Conservation (phyloP, 2,113 vertebrate species). For the Paradisaea rubra region DNA sequence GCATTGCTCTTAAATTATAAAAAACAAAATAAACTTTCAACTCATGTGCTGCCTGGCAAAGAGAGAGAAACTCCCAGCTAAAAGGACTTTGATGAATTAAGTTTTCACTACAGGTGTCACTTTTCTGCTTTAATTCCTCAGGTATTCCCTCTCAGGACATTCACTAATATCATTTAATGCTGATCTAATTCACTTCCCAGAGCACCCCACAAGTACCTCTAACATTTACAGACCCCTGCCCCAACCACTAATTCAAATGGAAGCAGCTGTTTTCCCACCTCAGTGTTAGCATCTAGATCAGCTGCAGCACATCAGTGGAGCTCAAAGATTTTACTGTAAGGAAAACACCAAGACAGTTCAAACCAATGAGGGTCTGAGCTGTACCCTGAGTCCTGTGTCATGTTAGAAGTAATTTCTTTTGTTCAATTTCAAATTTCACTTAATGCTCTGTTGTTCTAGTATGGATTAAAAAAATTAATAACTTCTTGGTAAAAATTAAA, state of each 20-base stretch:
- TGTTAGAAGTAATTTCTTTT: accelerated
- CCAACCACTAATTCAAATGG: not conserved
- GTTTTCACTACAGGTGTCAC: not conserved
- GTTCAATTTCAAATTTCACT: not conserved
- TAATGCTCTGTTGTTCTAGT: not conserved
- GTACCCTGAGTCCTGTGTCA: accelerated
- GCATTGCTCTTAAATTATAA: not conserved
- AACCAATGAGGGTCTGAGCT: not conserved
- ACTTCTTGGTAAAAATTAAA: not conserved
- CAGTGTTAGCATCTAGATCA: not conserved
- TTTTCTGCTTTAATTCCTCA: not conserved
- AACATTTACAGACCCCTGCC: not conserved
- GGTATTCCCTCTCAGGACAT: not conserved
- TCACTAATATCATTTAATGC: not conserved
- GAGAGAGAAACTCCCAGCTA: not conserved
- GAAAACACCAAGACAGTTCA: not conserved
- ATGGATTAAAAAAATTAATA: not conserved
- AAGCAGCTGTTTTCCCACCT: not conserved
- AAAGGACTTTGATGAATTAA: not conserved
- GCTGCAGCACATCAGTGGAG: accelerated
- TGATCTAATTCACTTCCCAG: not conserved
- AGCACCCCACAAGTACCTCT: not conserved
- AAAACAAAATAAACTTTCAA: not conserved
- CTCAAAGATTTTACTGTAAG: not conserved
- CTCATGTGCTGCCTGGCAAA: not conserved